Evolutionary conservation across 1,140 invertebrate species (phyloP), one percentile per base, ranked within the genome.

Genomic region (Drosophila carrolli): DNA sequence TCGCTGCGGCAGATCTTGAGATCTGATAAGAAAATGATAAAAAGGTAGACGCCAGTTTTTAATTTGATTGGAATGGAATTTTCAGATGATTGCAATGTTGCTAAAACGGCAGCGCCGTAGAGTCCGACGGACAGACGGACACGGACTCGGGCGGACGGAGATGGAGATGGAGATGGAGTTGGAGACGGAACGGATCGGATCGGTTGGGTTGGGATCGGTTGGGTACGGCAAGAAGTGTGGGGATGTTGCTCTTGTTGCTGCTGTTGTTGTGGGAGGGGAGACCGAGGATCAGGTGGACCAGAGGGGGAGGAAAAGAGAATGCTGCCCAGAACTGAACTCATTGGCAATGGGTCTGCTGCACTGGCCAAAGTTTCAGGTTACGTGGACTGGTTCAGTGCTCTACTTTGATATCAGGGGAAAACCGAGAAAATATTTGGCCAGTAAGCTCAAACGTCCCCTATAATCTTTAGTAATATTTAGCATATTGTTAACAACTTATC

Each of bases 1-100:
- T 88, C 83, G 83, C 83, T 86, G 83, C 83, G 84, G 83, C 83
- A 89, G 90, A 91, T 91, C 90, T 91, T 80, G 79, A 78, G 86
- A 91, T 91, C 90, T 91, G 90, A 91, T 91, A 91, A 91, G 90
- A 90, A 90, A 90, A 91, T 91, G 89, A 91, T 91, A 91, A 91
- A 91, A 91, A 86, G 90, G 84, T 88, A 91, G 90, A 91, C 90
- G 90, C 90, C 90, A 91, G 90, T 91, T 91, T 91, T 91, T 91
- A 91, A 91, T 91, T 91, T 91, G 90, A 91, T 91, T 90, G 90
- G 82, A 90, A 91, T 83, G 85, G 85, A 89, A 89, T 89, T 89
- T 89, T 89, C 84, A 89, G 84, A 89, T 89, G 84, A 89, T 89
- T 89, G 84, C 84, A 89, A 86, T 86, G 83, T 86, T 86, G 83